Evolutionary conservation across 2,113 vertebrate genomes (phyloP).

Genomic region (Strix aluco): DNA sequence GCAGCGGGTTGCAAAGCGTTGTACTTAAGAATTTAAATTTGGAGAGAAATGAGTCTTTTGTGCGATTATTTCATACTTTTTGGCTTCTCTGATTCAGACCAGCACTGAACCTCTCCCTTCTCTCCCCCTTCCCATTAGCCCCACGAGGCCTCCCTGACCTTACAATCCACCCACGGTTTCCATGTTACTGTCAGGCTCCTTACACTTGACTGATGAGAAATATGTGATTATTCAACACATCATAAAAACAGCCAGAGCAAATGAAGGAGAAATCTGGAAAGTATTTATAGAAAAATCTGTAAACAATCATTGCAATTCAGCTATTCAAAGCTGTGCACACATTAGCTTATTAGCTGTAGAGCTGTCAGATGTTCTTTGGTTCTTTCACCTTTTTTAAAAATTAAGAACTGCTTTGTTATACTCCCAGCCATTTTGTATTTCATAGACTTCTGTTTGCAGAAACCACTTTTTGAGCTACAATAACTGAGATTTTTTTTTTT

Average conservation of each 20-base stretch:
- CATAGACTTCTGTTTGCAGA: not conserved
- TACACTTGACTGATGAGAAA: constrained; percentile 53
- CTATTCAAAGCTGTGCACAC: not conserved
- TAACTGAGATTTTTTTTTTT: not conserved
- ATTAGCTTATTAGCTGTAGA: not conserved
- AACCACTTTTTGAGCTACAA: not conserved
- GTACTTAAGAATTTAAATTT: not conserved
- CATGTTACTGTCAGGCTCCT: constrained; percentile 44
- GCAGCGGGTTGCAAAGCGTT: not conserved
- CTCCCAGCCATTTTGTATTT: constrained; percentile 5
- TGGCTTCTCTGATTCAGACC: not conserved
- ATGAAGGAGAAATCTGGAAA: constrained; percentile 56
- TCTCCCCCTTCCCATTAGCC: not conserved
- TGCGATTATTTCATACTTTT: not conserved
- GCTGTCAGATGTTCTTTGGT: not conserved
- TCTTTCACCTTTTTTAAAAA: constrained; percentile 10
- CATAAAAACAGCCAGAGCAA: constrained; percentile 37
- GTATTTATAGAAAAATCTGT: constrained; percentile 49
- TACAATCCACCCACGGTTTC: constrained; percentile 7
- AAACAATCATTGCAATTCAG: constrained; percentile 15
- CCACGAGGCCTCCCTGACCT: constrained; percentile 10
- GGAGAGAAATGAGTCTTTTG: not conserved
- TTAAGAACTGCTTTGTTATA: constrained; percentile 5
- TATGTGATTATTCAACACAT: constrained; percentile 49
- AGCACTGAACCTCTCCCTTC: not conserved